Base-by-base conservation (phyloP, 1,140 invertebrate species). In the Nasonia vitripennis region DNA sequence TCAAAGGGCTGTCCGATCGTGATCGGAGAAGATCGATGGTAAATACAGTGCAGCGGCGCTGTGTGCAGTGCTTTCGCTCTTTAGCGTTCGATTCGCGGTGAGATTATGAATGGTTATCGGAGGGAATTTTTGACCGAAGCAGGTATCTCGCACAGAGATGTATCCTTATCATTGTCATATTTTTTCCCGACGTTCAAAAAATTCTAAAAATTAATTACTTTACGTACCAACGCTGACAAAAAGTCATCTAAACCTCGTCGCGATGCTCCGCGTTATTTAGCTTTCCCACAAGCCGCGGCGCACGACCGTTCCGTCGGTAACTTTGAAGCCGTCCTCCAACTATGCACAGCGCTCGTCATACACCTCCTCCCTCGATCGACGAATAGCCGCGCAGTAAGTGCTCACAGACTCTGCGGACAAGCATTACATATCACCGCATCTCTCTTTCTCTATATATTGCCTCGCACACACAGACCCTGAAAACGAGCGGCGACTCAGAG, bases 251-350 rank as follows among this genome's bases (percentile, higher is more conserved):
- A 27, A 7, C 67, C 11, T 23, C 11, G 0, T 68, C n/a, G n/a
- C n/a, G n/a, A 68, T 27, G 27, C 20, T 27, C 3, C n/a, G 4
- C n/a, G 4, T 68, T 78, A 78, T 78, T 78, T 78, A 51, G 51
- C 51, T 78, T 78, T 78, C 77, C 77, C 77, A 78, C 51, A 78
- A 78, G n/a, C 10, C 10, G 7, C 41, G 41, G 6, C 73, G 73
- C 23, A 34, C 27, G 71, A 37, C 34, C 37, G 67, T 78, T 34
- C 77, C 14, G 77, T 23, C 77, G 77, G 77, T 51, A 67, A 78
- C 77, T 78, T 78, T 78, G 77, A 78, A 78, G 77, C 51, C n/a
- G 75, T 78, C 41, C 75, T 48, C 37, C 73, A 10, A 75, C 73
- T 51, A 51, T 45, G 9, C 20, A n/a, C 55, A 62, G 20, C 55